Conservation (phyloP, 2,113 vertebrate species). For the Oryzias javanicus region DNA sequence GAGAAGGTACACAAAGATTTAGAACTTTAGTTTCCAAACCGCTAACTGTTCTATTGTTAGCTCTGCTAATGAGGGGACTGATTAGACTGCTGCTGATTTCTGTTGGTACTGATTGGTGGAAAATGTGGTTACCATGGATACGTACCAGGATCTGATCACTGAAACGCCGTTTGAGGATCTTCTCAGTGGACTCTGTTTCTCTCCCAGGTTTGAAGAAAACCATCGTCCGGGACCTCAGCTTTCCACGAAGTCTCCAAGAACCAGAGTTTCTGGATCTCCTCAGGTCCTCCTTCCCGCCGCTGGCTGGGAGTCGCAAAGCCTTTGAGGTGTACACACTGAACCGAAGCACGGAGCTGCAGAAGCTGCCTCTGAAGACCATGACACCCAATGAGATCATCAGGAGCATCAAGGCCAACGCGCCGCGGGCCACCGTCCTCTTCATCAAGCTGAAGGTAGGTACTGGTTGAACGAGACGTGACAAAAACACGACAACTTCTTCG, state of each 20-base stretch:
- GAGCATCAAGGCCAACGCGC: not conserved
- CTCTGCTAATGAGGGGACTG: no score
- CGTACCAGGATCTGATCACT: no score
- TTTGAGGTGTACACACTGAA: not conserved
- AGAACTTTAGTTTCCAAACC: no score
- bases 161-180: not conserved
- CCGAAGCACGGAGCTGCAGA: not conserved
- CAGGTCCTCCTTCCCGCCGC: not conserved
- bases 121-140: no score
- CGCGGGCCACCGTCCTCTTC: not conserved
- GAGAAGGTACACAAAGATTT: no score
- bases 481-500: no score
- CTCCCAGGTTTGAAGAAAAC: constrained; percentile 11
- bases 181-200: not conserved
- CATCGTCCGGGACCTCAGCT: not conserved
- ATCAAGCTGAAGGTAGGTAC: not conserved
- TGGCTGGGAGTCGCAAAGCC: not conserved
- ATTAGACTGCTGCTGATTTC: no score
- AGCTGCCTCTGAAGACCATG: not conserved
- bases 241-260: not conserved
- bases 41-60: no score
- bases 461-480: not conserved
- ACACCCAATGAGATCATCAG: not conserved
- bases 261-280: not conserved
- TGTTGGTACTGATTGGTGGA: no score